Evolutionary conservation across 2,888 invertebrate genomes (phyloP).

Genomic region (Drosophila birchii): DNA sequence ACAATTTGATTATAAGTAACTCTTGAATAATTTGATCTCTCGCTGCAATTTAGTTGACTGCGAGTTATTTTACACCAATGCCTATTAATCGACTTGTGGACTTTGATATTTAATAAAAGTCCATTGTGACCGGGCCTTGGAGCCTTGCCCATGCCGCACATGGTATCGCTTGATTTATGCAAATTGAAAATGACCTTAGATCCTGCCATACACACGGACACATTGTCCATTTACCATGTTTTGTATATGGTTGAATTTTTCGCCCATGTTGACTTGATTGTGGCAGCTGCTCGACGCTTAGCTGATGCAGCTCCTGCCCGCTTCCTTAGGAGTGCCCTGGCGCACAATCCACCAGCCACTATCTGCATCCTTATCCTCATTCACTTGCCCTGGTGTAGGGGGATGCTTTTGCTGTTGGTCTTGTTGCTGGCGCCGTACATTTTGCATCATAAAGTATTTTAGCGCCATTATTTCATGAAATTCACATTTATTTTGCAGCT

Average conservation of each 20-base stretch:
- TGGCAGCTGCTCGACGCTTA: conserved; percentile 71
- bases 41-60: neutral
- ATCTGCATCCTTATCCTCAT: conserved; percentile 30
- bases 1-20: neutral
- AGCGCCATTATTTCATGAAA: conserved; percentile 74
- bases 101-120: conserved; percentile 4
- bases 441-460: conserved; percentile 74
- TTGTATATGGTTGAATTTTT: conserved; percentile 52
- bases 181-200: conserved; percentile 81
- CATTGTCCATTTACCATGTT: conserved; percentile 63
- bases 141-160: conserved; percentile 41
- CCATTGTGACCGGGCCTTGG: conserved; percentile 1
- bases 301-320: conserved; percentile 46
- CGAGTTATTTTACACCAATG: neutral
- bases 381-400: conserved; percentile 25
- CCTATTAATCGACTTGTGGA: neutral
- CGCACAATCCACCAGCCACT: neutral
- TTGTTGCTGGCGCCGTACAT: conserved; percentile 52
- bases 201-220: conserved; percentile 45
- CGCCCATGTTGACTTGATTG: conserved; percentile 72
- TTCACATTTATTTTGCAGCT: conserved; percentile 75
- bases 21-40: neutral
- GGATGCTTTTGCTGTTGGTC: conserved; percentile 23
- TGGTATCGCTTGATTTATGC: conserved; percentile 77
- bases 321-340: neutral